Percentiles rank a stretch among this genome's conserved stretches.
Conservation (phyloP, 2,888 invertebrate species). For the Endotricha flammealis region DNA sequence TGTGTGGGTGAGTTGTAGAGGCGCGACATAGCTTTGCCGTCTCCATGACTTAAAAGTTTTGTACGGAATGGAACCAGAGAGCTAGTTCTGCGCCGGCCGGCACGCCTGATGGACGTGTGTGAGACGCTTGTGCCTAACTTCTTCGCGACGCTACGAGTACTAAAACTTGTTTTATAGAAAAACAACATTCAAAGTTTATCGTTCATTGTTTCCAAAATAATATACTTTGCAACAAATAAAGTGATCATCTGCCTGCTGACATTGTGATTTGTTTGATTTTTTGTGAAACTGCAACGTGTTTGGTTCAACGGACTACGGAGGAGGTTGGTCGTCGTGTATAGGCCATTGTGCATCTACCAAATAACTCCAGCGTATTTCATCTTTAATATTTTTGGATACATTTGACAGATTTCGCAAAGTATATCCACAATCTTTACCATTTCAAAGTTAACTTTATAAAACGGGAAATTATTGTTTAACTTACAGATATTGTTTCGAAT, state of each 20-base stretch:
- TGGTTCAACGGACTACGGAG: conserved; percentile 76
- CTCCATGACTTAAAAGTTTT: conserved; percentile 78
- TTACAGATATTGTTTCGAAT: no score
- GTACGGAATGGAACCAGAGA: conserved; percentile 64
- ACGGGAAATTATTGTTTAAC: no score
- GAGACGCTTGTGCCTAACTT: conserved; percentile 50
- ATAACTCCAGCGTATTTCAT: conserved; percentile 52
- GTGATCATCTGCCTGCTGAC: conserved; percentile 41
- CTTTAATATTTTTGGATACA: conserved; percentile 14
- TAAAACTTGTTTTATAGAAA: conserved; percentile 53
- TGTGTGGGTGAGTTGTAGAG: conserved; percentile 75
- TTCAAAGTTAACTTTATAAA: no score
- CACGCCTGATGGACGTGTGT: conserved; percentile 56
- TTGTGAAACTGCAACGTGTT: conserved; percentile 76
- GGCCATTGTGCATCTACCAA: conserved; percentile 57
- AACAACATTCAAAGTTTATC: conserved; percentile 32
- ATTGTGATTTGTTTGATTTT: conserved; percentile 64
- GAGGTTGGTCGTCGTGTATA: conserved; percentile 68
- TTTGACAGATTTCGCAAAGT: background rate
- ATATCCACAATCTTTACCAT: no score
- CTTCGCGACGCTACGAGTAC: conserved; percentile 60
- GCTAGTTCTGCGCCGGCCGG: conserved; percentile 75
- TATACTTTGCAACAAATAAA: conserved; percentile 36
- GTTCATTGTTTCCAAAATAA: conserved; percentile 30
- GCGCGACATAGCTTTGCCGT: conserved; percentile 78